Evolutionary conservation across 2,113 vertebrate species (phyloP).

Genomic region (Tachysurus vachellii): DNA sequence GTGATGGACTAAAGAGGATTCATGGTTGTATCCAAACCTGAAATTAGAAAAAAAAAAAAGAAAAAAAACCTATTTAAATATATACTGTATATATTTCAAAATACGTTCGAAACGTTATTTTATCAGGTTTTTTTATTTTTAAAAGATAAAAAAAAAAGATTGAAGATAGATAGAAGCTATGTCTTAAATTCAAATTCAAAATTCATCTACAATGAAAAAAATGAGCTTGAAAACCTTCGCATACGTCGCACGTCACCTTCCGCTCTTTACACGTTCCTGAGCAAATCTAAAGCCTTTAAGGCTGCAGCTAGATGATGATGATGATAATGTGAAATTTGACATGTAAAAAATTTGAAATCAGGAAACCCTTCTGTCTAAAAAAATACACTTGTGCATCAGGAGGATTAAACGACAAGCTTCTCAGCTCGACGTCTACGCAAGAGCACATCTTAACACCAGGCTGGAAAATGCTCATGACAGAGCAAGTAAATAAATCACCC

Average conservation of each 20-base stretch:
- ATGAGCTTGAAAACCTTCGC: neutral
- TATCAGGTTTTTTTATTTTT: neutral
- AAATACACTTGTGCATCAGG: constrained; percentile 67
- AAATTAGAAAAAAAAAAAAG: neutral
- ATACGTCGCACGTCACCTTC: constrained; percentile 36
- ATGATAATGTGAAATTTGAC: neutral
- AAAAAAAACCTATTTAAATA: too few species aligned
- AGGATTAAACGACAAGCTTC: constrained; percentile 77
- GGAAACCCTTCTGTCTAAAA: constrained; percentile 33
- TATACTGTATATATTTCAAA: too few species aligned
- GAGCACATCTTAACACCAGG: constrained; percentile 63
- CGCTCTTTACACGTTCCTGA: constrained; percentile 62
- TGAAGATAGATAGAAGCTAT: neutral
- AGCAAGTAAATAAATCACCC: constrained; percentile 75
- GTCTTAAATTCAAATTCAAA: neutral
- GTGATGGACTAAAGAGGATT: neutral
- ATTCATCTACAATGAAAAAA: neutral
- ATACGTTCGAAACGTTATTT: too few species aligned
- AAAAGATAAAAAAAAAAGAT: neutral
- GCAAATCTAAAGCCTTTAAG: neutral
- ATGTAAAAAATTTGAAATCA: constrained; percentile 11
- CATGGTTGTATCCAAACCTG: neutral
- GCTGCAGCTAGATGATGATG: neutral
- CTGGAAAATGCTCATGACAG: constrained; percentile 78
- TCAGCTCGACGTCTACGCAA: constrained; percentile 80